A percentile compares a stretch with the other conserved stretches of the same genome.
Conservation (phyloP, 2,797 vertebrate genomes). For the Pseudopleuronectes americanus region DNA sequence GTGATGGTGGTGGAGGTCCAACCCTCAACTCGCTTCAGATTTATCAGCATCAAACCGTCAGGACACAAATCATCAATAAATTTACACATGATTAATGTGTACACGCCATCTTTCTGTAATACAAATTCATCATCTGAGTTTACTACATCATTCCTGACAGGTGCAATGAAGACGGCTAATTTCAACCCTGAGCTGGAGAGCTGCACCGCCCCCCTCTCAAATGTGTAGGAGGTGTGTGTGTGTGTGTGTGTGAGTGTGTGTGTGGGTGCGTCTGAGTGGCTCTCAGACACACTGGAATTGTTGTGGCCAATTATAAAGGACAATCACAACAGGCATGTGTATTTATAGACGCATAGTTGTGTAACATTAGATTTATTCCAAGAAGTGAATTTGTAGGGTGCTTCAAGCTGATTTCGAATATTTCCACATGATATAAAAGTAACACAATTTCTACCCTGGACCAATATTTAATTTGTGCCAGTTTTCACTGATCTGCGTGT, state of each 20-base stretch:
- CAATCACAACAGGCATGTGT: not conserved
- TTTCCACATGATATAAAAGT: too few relatives aligned
- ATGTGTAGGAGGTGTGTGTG: conserved; percentile 17
- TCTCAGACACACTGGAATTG: conserved; percentile 26
- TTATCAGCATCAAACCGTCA: conserved; percentile 8
- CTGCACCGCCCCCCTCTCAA: not conserved
- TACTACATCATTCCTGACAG: conserved; percentile 15
- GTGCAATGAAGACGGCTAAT: conserved; percentile 21
- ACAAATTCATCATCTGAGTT: not conserved
- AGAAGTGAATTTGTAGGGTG: too few relatives aligned
- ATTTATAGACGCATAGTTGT: not conserved
- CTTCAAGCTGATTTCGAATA: too few relatives aligned
- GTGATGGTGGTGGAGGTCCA: not conserved
- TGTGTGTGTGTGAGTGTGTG: conserved; percentile 8
- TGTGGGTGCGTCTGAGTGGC: conserved; percentile 15
- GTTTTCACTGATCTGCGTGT: too few relatives aligned
- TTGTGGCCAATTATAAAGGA: conserved; percentile 22
- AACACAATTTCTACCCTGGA: too few relatives aligned
- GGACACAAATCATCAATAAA: not conserved
- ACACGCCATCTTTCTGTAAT: not conserved
- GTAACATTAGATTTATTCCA: not conserved
- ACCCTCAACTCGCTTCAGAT: not conserved
- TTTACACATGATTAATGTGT: not conserved
- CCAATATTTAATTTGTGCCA: too few relatives aligned
- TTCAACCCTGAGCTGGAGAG: conserved; percentile 7